Conservation (phyloP, 1,140 invertebrate genomes). For the Papilio helenus region DNA sequence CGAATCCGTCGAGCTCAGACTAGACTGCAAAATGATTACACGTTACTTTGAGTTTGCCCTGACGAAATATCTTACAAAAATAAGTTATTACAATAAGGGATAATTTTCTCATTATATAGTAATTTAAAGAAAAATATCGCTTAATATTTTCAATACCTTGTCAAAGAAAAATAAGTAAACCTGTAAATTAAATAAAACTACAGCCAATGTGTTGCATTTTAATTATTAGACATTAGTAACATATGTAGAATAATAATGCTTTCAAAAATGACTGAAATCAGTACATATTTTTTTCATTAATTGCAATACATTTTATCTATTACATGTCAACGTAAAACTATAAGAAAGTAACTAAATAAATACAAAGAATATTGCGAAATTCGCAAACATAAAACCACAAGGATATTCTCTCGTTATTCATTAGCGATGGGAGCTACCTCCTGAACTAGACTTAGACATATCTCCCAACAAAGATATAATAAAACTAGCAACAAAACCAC, state of each 20-base stretch:
- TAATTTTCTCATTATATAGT: no score
- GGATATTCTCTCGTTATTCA: slow-evolving; percentile 26
- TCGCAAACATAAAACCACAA: not conserved
- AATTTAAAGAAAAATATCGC: no score
- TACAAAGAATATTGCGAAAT: not conserved
- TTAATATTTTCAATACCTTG: no score
- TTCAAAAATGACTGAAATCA: not conserved
- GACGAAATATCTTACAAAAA: not conserved
- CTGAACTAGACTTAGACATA: slow-evolving; percentile 72
- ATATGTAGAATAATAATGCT: not conserved
- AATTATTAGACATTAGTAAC: no score
- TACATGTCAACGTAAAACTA: not conserved
- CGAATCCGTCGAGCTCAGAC: slow-evolving; percentile 20
- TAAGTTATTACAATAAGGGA: no score
- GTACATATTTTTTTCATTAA: no score
- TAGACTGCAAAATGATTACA: slow-evolving; percentile 38
- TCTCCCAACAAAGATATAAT: slow-evolving; percentile 67
- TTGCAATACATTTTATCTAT: no score
- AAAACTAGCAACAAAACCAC: slow-evolving; percentile 68
- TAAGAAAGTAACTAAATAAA: not conserved
- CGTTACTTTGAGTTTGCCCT: not conserved
- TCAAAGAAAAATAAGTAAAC: not conserved
- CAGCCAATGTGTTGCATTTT: not conserved
- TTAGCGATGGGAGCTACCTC: slow-evolving; percentile 53
- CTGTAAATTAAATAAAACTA: slow-evolving; percentile 1